A percentile compares a stretch with the other conserved stretches of the same genome.
These are phyloP conservation scores for Eilema griseolum DNA, from an alignment of 2,888 invertebrate genomes.

Conservation along the genomic window DNA sequence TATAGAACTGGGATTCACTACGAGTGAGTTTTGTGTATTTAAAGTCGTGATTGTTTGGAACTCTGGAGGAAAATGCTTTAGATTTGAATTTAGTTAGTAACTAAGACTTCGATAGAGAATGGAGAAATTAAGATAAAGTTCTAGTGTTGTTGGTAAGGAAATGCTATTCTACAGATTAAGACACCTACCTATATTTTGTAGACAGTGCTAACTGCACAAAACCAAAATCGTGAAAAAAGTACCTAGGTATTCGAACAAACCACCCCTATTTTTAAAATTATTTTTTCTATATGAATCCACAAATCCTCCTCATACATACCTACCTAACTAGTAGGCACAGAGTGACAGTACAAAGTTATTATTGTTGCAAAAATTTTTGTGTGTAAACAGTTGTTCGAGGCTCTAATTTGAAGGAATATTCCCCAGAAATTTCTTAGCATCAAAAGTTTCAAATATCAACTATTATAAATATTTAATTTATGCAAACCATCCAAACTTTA, in stretches of 20 bases:
- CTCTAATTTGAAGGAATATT: neutral
- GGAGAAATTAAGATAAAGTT: neutral
- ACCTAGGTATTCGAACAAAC: too few species aligned
- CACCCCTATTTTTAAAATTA: too few species aligned
- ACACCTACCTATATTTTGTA: neutral
- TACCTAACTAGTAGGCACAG: too few species aligned
- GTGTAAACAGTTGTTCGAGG: too few species aligned
- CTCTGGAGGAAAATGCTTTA: neutral
- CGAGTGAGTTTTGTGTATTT: slow-evolving; percentile 28
- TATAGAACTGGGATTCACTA: slow-evolving; percentile 36
- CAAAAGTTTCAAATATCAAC: neutral
- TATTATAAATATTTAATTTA: slow-evolving; percentile 35
- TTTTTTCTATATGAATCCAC: too few species aligned
- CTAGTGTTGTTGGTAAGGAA: neutral
- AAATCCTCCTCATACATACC: too few species aligned
- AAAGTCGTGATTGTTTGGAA: slow-evolving; percentile 7
- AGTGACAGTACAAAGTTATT: too few species aligned
- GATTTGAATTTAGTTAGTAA: neutral
- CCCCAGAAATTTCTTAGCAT: neutral
- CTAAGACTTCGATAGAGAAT: neutral
- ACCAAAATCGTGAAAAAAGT: neutral
- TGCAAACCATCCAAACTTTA: slow-evolving; percentile 19
- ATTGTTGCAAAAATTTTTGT: too few species aligned
- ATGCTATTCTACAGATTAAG: too few species aligned
- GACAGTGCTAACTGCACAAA: neutral